phyloP scores from a whole-genome alignment of 2,797 vertebrate genomes.

The Clarias fuscus region DNA sequence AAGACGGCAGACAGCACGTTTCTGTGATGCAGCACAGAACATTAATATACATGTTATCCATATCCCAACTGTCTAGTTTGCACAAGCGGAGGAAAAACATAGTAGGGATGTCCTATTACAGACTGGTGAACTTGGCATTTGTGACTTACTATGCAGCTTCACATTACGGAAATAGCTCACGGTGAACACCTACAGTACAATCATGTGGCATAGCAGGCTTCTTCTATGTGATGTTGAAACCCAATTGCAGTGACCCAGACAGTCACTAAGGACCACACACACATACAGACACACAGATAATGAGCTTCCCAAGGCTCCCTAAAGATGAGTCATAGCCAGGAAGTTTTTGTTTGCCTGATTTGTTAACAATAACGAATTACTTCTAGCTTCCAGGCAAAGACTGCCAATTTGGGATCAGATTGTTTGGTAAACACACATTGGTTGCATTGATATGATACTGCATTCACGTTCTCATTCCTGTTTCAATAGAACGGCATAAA shows the following conservation, averaged over 20 bases:
- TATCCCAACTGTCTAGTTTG: background rate
- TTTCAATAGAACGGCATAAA: background rate
- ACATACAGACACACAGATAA: constrained; percentile 1
- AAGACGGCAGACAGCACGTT: background rate
- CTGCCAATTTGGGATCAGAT: background rate
- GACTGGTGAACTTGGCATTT: background rate
- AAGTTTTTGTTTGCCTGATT: constrained; percentile 35
- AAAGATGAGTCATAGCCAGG: constrained; percentile 42
- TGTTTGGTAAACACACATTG: background rate
- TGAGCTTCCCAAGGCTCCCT: constrained; percentile 13
- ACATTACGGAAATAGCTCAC: constrained; percentile 4
- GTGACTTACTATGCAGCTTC: background rate
- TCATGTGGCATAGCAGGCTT: background rate
- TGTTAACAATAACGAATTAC: constrained; percentile 26
- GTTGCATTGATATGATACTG: background rate
- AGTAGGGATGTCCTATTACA: background rate
- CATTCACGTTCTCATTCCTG: background rate
- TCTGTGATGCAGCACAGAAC: background rate
- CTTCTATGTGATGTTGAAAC: constrained; percentile 15
- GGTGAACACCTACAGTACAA: background rate
- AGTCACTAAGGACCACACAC: constrained; percentile 10
- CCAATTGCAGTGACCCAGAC: constrained; percentile 14
- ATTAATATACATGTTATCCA: background rate
- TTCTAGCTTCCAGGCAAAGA: constrained; percentile 6
- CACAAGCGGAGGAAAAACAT: background rate